Percentiles rank a stretch among this genome's conserved stretches.
phyloP scores from a whole-genome alignment of 2,113 vertebrate species.

The Pteronura brasiliensis region DNA sequence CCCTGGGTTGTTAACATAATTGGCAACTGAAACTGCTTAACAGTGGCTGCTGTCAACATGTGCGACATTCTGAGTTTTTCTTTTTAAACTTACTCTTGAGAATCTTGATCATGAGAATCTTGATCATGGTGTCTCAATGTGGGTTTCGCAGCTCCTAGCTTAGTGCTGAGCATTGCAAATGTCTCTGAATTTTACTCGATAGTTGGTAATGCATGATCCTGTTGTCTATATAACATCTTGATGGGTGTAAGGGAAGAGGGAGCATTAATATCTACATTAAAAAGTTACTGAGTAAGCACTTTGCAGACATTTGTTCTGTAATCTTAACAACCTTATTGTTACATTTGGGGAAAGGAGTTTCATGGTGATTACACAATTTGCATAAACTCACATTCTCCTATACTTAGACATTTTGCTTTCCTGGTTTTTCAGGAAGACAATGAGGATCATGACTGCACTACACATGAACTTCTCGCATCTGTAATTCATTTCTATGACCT shows the following conservation, averaged over 20 bases:
- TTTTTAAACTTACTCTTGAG: background rate
- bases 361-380: background rate
- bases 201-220: background rate
- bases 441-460: background rate
- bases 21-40: background rate
- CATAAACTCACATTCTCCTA: background rate
- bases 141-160: background rate
- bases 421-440: background rate
- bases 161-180: background rate
- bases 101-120: background rate
- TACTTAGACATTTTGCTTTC: background rate
- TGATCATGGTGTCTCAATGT: background rate
- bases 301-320: background rate
- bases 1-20: background rate
- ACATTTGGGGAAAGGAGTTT: background rate
- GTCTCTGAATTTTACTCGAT: background rate
- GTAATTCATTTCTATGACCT: background rate
- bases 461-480: background rate
- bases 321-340: background rate
- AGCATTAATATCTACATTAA: background rate
- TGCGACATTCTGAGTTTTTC: background rate
- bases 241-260: background rate
- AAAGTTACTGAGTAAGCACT: background rate
- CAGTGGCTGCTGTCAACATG: background rate
- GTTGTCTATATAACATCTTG: background rate